Evolutionary conservation across 2,888 invertebrate species (phyloP).

Genomic region (Lithophane leautieri): DNA sequence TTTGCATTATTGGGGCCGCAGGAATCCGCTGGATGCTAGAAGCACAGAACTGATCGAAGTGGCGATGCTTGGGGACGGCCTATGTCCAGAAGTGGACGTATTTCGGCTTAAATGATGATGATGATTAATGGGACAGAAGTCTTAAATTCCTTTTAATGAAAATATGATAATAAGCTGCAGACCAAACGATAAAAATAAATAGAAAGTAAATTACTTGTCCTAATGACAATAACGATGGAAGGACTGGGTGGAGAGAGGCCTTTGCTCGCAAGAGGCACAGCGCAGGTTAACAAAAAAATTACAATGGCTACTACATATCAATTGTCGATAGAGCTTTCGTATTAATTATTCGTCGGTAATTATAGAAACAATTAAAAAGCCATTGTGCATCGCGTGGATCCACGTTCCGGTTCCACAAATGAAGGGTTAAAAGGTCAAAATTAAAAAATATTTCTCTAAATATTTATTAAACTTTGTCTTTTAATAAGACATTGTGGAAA

Average conservation of each 20-base stretch:
- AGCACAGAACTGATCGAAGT: neutral
- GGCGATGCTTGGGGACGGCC: neutral
- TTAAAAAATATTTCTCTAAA: neutral
- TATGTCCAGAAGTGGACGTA: neutral
- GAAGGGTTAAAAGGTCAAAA: neutral
- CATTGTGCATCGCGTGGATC: too few relatives aligned
- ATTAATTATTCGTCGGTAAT: too few relatives aligned
- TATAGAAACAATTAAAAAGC: too few relatives aligned
- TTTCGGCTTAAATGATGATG: neutral
- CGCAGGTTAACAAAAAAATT: neutral
- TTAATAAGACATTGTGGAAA: constrained; percentile 11
- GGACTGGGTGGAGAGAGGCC: neutral
- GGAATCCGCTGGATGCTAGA: neutral
- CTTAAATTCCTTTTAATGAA: neutral
- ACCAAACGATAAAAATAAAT: neutral
- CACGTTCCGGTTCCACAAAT: too few relatives aligned
- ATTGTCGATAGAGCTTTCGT: too few relatives aligned
- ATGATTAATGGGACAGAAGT: neutral
- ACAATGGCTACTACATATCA: neutral
- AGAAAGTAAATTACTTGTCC: neutral
- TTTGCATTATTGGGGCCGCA: neutral
- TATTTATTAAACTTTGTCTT: constrained; percentile 1
- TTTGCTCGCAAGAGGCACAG: neutral
- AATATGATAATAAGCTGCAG: neutral
- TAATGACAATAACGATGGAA: neutral